Conservation (phyloP, 2,888 invertebrate genomes). For the Odontomyia ornata region DNA sequence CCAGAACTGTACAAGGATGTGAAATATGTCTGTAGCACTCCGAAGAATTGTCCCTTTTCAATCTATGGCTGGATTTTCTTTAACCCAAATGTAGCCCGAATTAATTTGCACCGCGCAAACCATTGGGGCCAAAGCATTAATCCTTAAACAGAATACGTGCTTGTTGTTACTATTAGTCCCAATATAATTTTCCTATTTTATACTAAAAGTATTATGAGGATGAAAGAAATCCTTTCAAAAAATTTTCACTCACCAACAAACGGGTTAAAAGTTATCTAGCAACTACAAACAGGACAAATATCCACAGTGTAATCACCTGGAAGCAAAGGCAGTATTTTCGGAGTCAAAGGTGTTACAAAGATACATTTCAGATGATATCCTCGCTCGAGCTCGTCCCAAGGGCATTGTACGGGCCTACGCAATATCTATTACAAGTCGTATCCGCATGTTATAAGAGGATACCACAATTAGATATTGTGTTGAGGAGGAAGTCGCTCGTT, state of each 20-base stretch:
- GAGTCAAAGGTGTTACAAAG: background rate
- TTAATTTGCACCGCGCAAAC: no score
- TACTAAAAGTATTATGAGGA: no score
- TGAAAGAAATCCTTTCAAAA: background rate
- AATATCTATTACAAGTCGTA: background rate
- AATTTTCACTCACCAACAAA: background rate
- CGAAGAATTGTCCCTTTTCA: background rate
- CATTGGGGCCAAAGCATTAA: no score
- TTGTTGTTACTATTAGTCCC: no score
- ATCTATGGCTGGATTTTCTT: background rate
- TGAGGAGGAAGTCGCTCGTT: slow-evolving; percentile 6
- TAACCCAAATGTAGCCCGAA: background rate
- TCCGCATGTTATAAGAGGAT: background rate
- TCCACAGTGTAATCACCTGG: background rate
- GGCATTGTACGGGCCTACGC: slow-evolving; percentile 1
- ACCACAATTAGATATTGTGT: slow-evolving; percentile 39
- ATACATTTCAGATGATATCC: background rate
- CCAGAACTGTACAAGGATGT: slow-evolving; percentile 24
- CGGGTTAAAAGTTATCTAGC: background rate
- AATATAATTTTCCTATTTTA: no score
- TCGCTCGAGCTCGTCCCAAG: background rate
- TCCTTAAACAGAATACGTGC: no score
- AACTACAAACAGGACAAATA: background rate
- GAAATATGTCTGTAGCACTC: background rate
- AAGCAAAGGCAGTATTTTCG: background rate